These are phyloP conservation scores for Euura saliciscinereae DNA, from an alignment of 1,140 invertebrate genomes.

Conservation along the genomic window DNA sequence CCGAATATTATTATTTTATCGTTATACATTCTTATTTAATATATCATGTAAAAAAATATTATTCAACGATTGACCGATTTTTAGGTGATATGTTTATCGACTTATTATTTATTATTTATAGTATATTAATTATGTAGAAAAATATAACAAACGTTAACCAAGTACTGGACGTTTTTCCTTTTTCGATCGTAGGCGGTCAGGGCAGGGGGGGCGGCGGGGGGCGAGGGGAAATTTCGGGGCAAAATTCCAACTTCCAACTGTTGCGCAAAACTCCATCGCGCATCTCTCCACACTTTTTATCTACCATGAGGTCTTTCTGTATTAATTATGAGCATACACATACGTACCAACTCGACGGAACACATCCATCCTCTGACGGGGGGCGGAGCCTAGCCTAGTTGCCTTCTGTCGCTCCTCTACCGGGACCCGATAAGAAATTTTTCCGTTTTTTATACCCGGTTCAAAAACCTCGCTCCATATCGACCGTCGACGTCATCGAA, in stretches of 20 bases:
- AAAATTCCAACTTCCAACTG: slow-evolving; percentile 44
- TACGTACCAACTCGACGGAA: not conserved
- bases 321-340: slow-evolving; percentile 38
- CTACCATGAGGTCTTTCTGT: slow-evolving; percentile 29
- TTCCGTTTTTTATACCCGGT: not conserved
- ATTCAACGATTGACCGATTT: not conserved
- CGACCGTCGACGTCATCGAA: not conserved
- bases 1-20: no score
- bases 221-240: slow-evolving; percentile 25
- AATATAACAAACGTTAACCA: slow-evolving; percentile 3
- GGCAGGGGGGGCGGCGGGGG: not conserved
- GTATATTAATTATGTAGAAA: not conserved
- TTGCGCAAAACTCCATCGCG: slow-evolving; percentile 39
- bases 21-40: not conserved
- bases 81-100: no score
- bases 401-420: no score
- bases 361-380: no score
- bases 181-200: not conserved
- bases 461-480: not conserved
- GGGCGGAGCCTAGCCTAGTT: no score
- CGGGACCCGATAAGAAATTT: no score
- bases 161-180: slow-evolving; percentile 6
- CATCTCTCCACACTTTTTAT: slow-evolving; percentile 29
- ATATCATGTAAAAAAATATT: not conserved
- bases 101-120: not conserved